Evolutionary conservation across 2,113 vertebrate species (phyloP), one percentile per base, ranked within the genome.

Genomic region (Todiramphus saurophagus): DNA sequence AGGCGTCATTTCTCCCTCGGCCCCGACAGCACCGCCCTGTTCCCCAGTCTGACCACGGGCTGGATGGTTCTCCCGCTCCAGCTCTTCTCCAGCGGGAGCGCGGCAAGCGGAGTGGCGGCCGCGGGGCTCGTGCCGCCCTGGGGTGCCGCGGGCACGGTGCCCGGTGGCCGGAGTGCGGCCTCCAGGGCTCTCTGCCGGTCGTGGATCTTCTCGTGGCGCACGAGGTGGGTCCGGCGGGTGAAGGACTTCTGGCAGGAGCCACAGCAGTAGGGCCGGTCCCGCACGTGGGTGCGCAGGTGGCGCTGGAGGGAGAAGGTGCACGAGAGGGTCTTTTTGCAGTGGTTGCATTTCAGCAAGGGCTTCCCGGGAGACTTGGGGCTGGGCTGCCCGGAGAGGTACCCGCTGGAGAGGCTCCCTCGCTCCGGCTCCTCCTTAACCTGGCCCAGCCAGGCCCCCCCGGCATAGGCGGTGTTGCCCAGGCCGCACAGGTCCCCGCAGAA

Each of bases 181-280:
- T 31, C 51, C 75, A 69, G 83, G 89, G 96, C 91, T 72, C 72
- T 94, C 91, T 97, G 96, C 13, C 97, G 95, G 7, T 96, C 74
- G 20, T 98, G 98, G 62, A 97, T 98, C 73, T 97, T 93, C 96
- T 98, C 60, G 91, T 98, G 98, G 78, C 97, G 97, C 75, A 39
- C 27, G 24, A 98, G 97, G 93, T 98, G 97, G 3, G 68, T 97
- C 0, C n/a, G 70, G 84, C 98, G 98, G 63, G 97, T 96, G 93
- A 98, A 98, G 87, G 96, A 73, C 31, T 97, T 98, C 37, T 97
- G 84, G 79, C 98, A 98, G 86, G 94, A 20, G 62, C 86, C n/a
- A 94, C 98, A 98, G 94, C 95, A 93, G 41, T 96, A 77, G 2
- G 98, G 98, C 59, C 97, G 75, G 16, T 97, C 95, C 77, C 46